These are phyloP conservation scores for Noturus placidus DNA, from an alignment of 2,113 vertebrate species.

Conservation along the genomic window DNA sequence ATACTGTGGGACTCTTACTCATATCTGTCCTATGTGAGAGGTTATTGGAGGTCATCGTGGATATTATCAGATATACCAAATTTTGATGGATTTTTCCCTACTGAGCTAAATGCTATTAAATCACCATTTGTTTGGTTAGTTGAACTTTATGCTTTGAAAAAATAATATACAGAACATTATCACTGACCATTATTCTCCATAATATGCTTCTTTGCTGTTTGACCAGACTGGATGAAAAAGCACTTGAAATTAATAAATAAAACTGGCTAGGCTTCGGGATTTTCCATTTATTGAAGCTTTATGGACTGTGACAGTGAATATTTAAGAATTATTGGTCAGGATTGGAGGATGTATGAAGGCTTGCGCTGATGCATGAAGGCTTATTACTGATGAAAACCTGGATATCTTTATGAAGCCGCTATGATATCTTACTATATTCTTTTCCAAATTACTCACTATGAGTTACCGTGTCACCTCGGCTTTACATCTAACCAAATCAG, in stretches of 20 bases:
- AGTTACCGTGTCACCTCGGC: slow-evolving; percentile 55
- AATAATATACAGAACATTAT: slow-evolving; percentile 11
- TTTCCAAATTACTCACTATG: slow-evolving; percentile 41
- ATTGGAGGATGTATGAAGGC: slow-evolving; percentile 41
- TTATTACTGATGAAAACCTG: slow-evolving; percentile 51
- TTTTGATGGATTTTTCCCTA: neutral
- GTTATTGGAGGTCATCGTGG: neutral
- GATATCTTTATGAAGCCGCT: slow-evolving; percentile 51
- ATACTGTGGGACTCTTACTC: slow-evolving; percentile 22
- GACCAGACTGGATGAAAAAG: slow-evolving; percentile 34
- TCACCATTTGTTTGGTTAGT: neutral
- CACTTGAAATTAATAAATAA: slow-evolving; percentile 47
- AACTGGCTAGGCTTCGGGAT: slow-evolving; percentile 31
- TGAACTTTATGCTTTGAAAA: slow-evolving; percentile 30
- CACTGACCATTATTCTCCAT: slow-evolving; percentile 12
- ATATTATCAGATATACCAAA: slow-evolving; percentile 7
- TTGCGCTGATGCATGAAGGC: slow-evolving; percentile 32
- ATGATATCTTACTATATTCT: slow-evolving; percentile 53
- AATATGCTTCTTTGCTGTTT: slow-evolving; percentile 21
- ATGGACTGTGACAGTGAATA: slow-evolving; percentile 53
- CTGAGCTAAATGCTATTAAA: neutral
- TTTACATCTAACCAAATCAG: slow-evolving; percentile 61
- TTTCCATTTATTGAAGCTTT: slow-evolving; percentile 47
- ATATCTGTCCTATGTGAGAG: slow-evolving; percentile 19
- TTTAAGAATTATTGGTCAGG: slow-evolving; percentile 46